Evolutionary conservation across 2,113 vertebrate species (phyloP), one percentile per base, ranked within the genome.

Genomic region (Hydrolagus affinis): DNA sequence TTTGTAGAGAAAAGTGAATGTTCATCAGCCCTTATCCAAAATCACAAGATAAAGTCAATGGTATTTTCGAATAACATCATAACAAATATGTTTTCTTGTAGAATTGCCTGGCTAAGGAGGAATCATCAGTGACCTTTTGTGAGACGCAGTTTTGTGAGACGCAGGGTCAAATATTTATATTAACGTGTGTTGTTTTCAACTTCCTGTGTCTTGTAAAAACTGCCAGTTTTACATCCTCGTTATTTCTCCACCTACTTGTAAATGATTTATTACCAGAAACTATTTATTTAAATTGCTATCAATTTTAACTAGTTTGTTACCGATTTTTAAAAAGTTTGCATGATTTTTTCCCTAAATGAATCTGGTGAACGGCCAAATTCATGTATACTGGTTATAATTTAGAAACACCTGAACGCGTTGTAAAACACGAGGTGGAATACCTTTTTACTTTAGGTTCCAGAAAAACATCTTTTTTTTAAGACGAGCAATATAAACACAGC

Each of bases 381-480:
- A 73, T 73, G 23, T 11, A 73, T 73, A 73, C 30, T 32, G n/a
- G 44, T 11, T 15, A 12, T 15, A 30, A 23, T 73, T 73, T 15
- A 73, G 25, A 32, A 73, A 73, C 3, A 25, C 30, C 14, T 71
- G 70, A 32, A 73, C 6, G 44, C 44, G 30, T 73, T 73, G 71
- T 19, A 73, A 30, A n/a, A 60, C 3, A 76, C 30, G 44, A 60
- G 56, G 12, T 23, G 60, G 60, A 1, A 60, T 23, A 44, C 44
- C 44, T 44, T 44, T 44, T 44, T 44, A 44, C 8, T 74, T 19
- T n/a, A 78, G 11, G 0, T 62, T 62, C 87, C 0, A 89, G 28
- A 83, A 86, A 88, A 85, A 86, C 70, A 87, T 2, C 86, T 44
- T 3, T 44, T 44, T 44, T 44, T 44, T n/a, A n/a, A n/a, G n/a